Conservation (phyloP, 2,797 vertebrate genomes). For the Lepilemur septentrionalis region DNA sequence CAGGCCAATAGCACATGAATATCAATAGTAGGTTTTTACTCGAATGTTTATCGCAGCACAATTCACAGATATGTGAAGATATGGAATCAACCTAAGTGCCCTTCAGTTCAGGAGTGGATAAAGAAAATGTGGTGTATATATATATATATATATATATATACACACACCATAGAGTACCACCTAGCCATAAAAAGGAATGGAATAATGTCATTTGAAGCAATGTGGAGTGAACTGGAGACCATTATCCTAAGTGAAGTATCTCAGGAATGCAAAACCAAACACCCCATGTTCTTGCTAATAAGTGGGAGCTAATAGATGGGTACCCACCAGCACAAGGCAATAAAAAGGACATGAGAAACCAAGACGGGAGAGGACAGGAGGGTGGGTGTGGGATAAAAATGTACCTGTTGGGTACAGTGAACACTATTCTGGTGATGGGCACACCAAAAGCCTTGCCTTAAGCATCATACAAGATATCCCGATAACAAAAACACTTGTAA, state of each 20-base stretch:
- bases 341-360: background rate
- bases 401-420: background rate
- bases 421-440: background rate
- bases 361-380: background rate
- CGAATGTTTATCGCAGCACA: background rate
- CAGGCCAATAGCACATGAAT: background rate
- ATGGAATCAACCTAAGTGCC: background rate
- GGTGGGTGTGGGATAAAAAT: background rate
- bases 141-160: too few species aligned
- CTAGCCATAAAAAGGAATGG: background rate
- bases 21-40: background rate
- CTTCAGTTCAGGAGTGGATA: background rate
- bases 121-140: background rate
- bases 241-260: background rate
- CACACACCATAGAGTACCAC: background rate
- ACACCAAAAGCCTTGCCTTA: background rate
- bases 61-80: background rate
- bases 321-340: background rate
- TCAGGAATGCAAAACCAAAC: background rate
- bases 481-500: background rate
- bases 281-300: background rate
- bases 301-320: background rate
- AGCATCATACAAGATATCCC: background rate
- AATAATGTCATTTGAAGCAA: background rate
- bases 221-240: background rate